A percentile compares a stretch with the other conserved stretches of the same genome.
Evolutionary conservation across 2,113 vertebrate species (phyloP).

Genomic region (Dromaius novaehollandiae): DNA sequence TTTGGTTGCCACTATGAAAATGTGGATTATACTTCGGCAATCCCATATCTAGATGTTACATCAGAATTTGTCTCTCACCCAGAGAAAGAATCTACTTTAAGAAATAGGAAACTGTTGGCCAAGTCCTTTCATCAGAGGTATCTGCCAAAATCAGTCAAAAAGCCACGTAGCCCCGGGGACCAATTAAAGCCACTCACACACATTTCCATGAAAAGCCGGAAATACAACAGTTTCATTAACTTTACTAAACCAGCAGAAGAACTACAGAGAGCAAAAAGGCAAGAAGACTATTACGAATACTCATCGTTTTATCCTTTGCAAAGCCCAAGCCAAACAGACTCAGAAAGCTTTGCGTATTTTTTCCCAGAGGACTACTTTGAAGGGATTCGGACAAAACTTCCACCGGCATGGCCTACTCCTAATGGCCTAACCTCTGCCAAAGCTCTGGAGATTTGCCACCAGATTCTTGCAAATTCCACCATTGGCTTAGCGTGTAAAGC

Average conservation of each 20-base stretch:
- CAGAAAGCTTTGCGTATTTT: conserved; percentile 79
- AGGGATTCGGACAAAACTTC: conserved; percentile 33
- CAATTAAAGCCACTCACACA: background rate
- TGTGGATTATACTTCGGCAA: conserved; percentile 78
- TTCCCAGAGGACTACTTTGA: conserved; percentile 84
- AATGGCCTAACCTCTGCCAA: conserved; percentile 77
- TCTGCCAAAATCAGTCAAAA: conserved; percentile 38
- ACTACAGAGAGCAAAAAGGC: conserved; percentile 22
- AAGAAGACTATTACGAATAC: conserved; percentile 46
- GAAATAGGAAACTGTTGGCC: background rate
- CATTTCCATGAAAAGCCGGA: background rate
- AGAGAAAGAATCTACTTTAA: conserved; percentile 31
- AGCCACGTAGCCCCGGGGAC: background rate
- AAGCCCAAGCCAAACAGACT: conserved; percentile 60
- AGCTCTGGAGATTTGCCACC: conserved; percentile 77
- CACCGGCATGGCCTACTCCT: conserved; percentile 77
- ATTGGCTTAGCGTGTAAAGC: conserved; percentile 74
- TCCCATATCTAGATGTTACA: conserved; percentile 79
- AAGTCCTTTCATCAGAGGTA: conserved; percentile 13
- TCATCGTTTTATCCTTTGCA: conserved; percentile 53
- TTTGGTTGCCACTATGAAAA: conserved; percentile 70
- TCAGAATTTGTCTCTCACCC: conserved; percentile 72
- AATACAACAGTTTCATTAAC: background rate
- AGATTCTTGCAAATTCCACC: conserved; percentile 76
- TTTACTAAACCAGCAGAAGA: conserved; percentile 6